Evolutionary conservation across 2,797 vertebrate genomes (phyloP), one percentile per base, ranked within the genome.

Genomic region (Scyliorhinus canicula): DNA sequence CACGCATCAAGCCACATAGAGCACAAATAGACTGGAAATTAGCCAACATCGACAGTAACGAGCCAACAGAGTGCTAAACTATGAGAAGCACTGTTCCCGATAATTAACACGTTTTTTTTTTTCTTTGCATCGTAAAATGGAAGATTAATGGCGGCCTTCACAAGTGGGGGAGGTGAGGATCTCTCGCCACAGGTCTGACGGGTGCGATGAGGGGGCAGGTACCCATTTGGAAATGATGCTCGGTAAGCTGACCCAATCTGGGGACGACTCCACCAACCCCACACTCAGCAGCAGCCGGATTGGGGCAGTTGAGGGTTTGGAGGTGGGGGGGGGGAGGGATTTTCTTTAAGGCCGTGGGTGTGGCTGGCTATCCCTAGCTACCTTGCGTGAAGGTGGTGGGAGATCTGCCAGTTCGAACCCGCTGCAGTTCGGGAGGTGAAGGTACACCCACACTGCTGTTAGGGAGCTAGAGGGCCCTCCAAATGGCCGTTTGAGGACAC

Each of bases 11-110:
- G 5, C 74, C 85, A n/a, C 95, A 44, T 60, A 69, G 11, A 91
- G 71, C 31, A 21, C 88, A 63, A 95, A n/a, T n/a, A n/a, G n/a
- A n/a, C n/a, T n/a, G n/a, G 55, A 6, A 55, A 55, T 55, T 55
- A 55, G 55, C 63, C 63, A 21, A 24, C 65, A 67, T 95, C 95
- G 31, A 79, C 86, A 65, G 95, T 95, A 96, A 95, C 95, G 95
- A 93, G 69, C 95, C 50, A 95, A 88, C 65, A 26, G 74, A 12
- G 74, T 57, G 84, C 55, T 67, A 57, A 95, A 93, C 60, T 74
- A 69, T 77, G 79, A 71, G 95, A 95, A 95, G 28, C 63, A 79
- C 84, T 77, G 95, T 71, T 50, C 69, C 60, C n/a, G 65, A 94
- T 95, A 77, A 71, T 85, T 65, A 44, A 94, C 69, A 57, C 69